A percentile compares a stretch with the other conserved stretches of the same genome.
These are phyloP conservation scores for Halcyon smyrnensis DNA, from an alignment of 2,797 vertebrate genomes.

Conservation along the genomic window DNA sequence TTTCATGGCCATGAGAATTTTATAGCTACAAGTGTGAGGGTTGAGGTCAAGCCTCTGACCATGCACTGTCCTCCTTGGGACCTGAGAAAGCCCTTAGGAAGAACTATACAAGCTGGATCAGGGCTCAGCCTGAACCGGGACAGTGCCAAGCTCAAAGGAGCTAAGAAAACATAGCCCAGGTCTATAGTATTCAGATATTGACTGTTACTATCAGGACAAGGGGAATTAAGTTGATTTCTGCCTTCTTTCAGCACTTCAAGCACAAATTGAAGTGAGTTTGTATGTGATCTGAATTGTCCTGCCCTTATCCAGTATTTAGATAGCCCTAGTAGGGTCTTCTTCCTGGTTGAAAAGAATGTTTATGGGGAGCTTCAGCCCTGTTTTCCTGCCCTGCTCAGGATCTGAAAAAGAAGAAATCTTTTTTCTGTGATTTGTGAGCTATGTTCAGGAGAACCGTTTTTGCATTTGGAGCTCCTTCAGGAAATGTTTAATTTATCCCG, in stretches of 20 bases:
- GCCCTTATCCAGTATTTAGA: background rate
- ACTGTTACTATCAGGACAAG: background rate
- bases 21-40: background rate
- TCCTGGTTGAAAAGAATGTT: background rate
- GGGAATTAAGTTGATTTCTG: background rate
- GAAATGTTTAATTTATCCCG: background rate
- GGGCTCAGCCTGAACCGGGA: background rate
- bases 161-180: background rate
- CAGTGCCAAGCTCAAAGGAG: background rate
- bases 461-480: background rate
- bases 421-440: background rate
- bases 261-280: background rate
- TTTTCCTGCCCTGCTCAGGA: background rate
- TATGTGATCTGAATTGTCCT: background rate
- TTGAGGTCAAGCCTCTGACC: background rate
- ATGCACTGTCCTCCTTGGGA: background rate
- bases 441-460: background rate
- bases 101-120: background rate
- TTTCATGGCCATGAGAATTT: background rate
- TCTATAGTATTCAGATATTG: background rate
- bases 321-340: background rate
- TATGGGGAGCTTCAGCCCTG: background rate
- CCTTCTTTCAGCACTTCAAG: background rate
- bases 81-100: background rate
- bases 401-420: background rate